Percentiles rank a stretch among this genome's conserved stretches.
Evolutionary conservation across 1,140 invertebrate genomes (phyloP).

Genomic region (Stegodyphus dumicola): DNA sequence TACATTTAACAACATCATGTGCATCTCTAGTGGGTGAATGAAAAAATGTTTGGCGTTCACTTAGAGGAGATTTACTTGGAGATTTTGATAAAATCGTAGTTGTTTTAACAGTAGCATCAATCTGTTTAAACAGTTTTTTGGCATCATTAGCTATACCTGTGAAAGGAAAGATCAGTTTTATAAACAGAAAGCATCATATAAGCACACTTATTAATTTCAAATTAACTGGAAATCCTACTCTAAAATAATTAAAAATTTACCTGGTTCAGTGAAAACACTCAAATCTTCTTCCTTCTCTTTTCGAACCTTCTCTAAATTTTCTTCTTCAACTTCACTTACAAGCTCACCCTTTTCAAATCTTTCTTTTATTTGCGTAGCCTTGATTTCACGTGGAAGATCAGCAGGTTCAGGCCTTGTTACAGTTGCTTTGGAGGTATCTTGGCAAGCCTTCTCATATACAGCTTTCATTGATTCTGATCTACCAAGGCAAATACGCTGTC

Average conservation of each 20-base stretch:
- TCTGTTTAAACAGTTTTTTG: constrained; percentile 83
- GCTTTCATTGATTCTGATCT: constrained; percentile 76
- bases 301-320: constrained; percentile 69
- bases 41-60: constrained; percentile 58
- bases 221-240: not conserved
- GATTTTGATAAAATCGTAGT: constrained; percentile 67
- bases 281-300: constrained; percentile 78
- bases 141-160: constrained; percentile 87
- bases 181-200: not conserved
- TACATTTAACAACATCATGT: constrained; percentile 74
- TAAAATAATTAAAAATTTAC: constrained; percentile 68
- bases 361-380: constrained; percentile 80
- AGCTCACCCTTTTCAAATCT: constrained; percentile 84
- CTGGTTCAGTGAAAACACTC: constrained; percentile 81
- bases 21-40: constrained; percentile 71
- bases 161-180: constrained; percentile 28
- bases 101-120: constrained; percentile 75
- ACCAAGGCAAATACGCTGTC: constrained; percentile 67
- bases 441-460: constrained; percentile 88
- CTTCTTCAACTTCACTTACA: constrained; percentile 67
- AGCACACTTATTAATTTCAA: not conserved
- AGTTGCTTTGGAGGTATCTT: constrained; percentile 73
- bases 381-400: constrained; percentile 72
- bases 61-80: constrained; percentile 68
- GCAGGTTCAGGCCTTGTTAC: constrained; percentile 36